Evolutionary conservation across 2,888 invertebrate genomes (phyloP).

Genomic region (Perithous albicinctus): DNA sequence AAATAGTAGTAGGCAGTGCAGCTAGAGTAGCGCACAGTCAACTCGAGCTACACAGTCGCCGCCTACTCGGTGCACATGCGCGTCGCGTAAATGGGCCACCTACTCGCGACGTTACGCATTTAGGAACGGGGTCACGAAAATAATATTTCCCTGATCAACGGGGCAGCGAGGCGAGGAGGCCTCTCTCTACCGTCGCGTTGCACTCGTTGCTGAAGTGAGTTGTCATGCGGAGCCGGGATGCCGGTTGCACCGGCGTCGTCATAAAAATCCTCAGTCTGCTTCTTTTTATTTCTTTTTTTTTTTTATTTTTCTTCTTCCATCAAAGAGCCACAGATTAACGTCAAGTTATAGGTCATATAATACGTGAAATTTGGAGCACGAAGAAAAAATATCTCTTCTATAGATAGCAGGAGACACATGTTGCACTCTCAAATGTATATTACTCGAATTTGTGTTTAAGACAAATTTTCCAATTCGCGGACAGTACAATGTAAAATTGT

Average conservation of each 20-base stretch:
- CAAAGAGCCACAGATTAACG: not conserved
- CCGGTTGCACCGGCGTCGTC: constrained; percentile 16
- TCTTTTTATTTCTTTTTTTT: not conserved
- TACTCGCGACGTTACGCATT: constrained; percentile 75
- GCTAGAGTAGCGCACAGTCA: not conserved
- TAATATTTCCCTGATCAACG: constrained; percentile 83
- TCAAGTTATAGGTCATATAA: constrained; percentile 3
- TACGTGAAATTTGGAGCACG: not conserved
- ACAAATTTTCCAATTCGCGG: no score
- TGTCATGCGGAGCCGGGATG: not conserved
- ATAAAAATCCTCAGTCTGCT: no score
- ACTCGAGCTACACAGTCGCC: not conserved
- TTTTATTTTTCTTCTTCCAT: not conserved
- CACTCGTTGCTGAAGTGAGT: not conserved
- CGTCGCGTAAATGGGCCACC: constrained; percentile 81
- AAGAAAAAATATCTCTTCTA: not conserved
- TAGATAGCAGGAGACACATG: not conserved
- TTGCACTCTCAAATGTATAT: no score
- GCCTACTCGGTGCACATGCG: constrained; percentile 74
- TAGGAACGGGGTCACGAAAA: constrained; percentile 84
- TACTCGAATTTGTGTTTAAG: no score
- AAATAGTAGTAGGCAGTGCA: not conserved
- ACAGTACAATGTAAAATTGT: no score
- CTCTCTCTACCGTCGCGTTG: constrained; percentile 9
- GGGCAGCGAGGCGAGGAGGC: constrained; percentile 36